These are phyloP conservation scores for Coracias cyanogaster DNA, from an alignment of 2,797 vertebrate species.

Conservation along the genomic window DNA sequence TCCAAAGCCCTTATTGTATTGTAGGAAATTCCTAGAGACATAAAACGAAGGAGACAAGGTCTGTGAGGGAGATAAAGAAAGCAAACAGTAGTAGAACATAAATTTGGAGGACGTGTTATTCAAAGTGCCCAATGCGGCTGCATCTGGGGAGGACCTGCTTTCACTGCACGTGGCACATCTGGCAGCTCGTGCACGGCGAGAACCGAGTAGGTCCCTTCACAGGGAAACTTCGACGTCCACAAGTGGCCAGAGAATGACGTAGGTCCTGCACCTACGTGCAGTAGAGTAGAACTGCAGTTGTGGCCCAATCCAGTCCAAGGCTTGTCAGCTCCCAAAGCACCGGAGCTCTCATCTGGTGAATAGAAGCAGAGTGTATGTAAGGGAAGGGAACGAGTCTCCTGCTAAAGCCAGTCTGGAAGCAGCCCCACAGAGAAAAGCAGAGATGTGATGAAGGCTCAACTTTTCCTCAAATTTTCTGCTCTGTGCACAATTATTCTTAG, in stretches of 20 bases:
- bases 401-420: not conserved
- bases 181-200: accelerated
- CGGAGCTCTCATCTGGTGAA: not conserved
- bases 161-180: accelerated
- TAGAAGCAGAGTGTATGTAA: accelerated
- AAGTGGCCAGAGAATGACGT: not conserved
- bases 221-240: not conserved
- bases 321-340: not conserved
- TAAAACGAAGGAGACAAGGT: not conserved
- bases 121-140: accelerated
- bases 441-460: not conserved
- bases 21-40: not conserved
- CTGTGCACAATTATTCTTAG: not conserved
- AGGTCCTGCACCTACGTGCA: accelerated
- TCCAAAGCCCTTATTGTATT: not conserved
- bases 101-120: not conserved
- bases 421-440: not conserved
- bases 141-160: not conserved
- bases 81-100: not conserved
- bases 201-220: accelerated
- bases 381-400: accelerated
- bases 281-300: not conserved
- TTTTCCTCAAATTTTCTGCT: not conserved
- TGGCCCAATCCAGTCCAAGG: accelerated
- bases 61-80: not conserved